Conservation (phyloP, 1,140 invertebrate genomes). For the Brachionus plicatilis region DNA sequence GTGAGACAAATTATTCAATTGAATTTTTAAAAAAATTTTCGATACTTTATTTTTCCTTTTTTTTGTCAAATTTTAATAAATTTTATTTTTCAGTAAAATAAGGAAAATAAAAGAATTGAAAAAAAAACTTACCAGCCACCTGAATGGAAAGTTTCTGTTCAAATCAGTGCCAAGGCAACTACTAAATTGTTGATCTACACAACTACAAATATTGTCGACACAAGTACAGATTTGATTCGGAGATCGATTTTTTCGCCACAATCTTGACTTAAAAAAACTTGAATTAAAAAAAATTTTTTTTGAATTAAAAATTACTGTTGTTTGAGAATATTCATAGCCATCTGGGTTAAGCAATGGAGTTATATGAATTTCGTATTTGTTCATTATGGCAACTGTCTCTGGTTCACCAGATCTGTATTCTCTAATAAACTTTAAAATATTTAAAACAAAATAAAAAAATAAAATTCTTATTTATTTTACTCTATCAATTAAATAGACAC, state of each 20-base stretch:
- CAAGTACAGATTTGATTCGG: conserved; percentile 22
- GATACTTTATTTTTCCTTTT: no score
- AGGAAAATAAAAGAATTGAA: no score
- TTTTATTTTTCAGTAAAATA: no score
- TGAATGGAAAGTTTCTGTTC: conserved; percentile 31
- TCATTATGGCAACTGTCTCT: background rate
- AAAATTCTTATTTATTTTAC: background rate
- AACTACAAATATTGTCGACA: no score
- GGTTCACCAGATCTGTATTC: conserved; percentile 29
- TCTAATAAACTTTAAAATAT: background rate
- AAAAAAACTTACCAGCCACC: conserved; percentile 1
- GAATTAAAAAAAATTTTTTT: background rate
- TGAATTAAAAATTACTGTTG: background rate
- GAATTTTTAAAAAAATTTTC: no score
- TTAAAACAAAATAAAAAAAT: background rate
- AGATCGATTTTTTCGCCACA: conserved; percentile 42
- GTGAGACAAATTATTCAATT: no score
- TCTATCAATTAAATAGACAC: conserved; percentile 27
- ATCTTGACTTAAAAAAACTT: background rate
- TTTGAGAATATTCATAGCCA: conserved; percentile 34
- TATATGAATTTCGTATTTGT: conserved; percentile 36
- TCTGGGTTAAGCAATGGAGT: conserved; percentile 38
- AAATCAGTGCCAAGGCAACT: conserved; percentile 25
- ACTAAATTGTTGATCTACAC: no score
- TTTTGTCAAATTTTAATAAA: no score